Base-by-base conservation (phyloP, 2,113 vertebrate species). In the Ardeotis arabs region DNA sequence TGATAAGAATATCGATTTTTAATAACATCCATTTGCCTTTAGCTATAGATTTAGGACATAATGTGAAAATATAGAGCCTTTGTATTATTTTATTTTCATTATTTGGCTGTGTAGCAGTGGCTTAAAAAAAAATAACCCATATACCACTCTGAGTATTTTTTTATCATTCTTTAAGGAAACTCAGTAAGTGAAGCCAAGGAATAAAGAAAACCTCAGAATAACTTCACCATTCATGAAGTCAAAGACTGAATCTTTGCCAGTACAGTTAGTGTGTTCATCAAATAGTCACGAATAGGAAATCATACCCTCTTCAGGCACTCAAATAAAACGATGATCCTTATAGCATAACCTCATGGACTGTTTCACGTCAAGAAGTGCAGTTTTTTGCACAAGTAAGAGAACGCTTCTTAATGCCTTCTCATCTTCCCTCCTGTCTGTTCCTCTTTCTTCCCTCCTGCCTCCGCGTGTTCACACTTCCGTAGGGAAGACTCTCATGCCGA, bases 1-100 rank as follows among this genome's bases (percentile, higher is more conserved):
- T 69, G 85, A 59, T 83, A 86, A 90, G 77, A 95, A 70, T 20
- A 41, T 14, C 10, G 27, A n/a, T 72, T 73, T 91, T 83, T 91
- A 83, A 39, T 87, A 70, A 56, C 3, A 55, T 68, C 33, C 16
- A 19, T 73, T 93, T 85, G n/a, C 50, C 13, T 91, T 93, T 78
- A 76, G 24, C 52, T 33, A 1, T 58, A 49, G 75, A 74, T 86
- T 86, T 85, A 67, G 35, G 50, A 20, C 35, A 84, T 62, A 4
- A 49, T 31, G 8, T 59, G 50, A 93, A 94, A 88, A 69, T 35
- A 47, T 19, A 77, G 80, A 53, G 19, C 35, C 35, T 70, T 62
- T 12, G 28, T 87, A 22, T 31, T 64, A 53, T 50, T 92, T 94
- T 58, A 49, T 63, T 88, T 83, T 83, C 41, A 18, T 85, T 80